Evolutionary conservation across 2,113 vertebrate genomes (phyloP).

Genomic region (Melospiza georgiana): DNA sequence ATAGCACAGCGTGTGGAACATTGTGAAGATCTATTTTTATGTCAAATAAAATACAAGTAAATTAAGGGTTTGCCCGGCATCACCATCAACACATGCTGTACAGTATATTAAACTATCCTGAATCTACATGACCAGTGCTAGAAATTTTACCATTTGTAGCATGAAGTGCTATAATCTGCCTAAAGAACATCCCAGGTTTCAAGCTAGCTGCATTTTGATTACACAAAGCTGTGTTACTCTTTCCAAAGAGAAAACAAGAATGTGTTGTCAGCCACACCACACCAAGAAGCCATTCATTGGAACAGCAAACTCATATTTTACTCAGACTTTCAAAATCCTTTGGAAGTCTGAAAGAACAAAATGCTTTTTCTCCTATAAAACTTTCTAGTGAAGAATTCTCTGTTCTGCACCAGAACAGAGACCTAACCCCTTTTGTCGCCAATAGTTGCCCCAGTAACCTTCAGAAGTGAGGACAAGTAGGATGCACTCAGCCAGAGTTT

Average conservation of each 20-base stretch:
- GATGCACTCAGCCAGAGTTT: not conserved
- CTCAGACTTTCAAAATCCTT: not conserved
- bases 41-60: not conserved
- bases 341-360: not conserved
- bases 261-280: not conserved
- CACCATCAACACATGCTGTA: not conserved
- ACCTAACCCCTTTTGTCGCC: not conserved
- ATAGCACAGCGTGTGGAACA: not conserved
- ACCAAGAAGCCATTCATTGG: not conserved
- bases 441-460: not conserved
- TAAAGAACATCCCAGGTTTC: not conserved
- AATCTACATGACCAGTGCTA: not conserved
- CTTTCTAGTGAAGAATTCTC: not conserved
- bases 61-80: not conserved
- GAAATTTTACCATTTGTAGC: not conserved
- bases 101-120: not conserved
- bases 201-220: not conserved
- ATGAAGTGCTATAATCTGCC: not conserved
- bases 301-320: not conserved
- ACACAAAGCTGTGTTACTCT: not conserved
- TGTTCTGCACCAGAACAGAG: not conserved
- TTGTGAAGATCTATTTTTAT: not conserved
- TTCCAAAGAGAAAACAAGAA: not conserved
- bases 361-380: not conserved
- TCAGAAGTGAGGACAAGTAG: not conserved